phyloP scores from a whole-genome alignment of 2,888 invertebrate species.

The Drosophila leonis region DNA sequence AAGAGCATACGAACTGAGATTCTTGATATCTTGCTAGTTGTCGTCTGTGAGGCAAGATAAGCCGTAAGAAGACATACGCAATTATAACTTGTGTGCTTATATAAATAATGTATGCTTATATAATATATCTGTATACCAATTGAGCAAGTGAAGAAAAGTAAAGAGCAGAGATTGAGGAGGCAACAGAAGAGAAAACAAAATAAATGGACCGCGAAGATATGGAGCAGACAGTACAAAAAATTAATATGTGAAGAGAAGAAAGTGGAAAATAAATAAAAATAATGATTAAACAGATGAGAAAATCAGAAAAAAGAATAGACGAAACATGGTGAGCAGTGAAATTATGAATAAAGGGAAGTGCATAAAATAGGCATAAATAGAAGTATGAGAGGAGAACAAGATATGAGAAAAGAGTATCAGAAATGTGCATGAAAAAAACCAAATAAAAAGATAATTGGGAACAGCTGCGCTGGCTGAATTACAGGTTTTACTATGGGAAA shows the following conservation, averaged over 20 bases:
- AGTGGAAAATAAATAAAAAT: background rate
- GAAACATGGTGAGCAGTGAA: background rate
- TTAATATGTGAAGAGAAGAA: background rate
- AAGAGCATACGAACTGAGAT: constrained; percentile 2
- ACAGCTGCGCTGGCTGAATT: no score
- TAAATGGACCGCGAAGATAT: background rate
- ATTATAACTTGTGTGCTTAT: background rate
- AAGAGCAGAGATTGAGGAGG: background rate
- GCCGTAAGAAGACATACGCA: constrained; percentile 1
- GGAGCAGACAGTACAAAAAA: background rate
- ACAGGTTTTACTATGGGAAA: no score
- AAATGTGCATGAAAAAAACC: no score
- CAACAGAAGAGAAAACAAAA: background rate
- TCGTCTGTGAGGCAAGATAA: background rate
- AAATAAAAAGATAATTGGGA: no score
- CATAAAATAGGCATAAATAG: no score
- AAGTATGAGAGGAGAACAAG: no score
- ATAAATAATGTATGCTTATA: background rate
- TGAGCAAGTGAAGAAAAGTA: background rate
- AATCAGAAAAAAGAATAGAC: background rate
- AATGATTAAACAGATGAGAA: background rate
- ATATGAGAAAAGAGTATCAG: no score
- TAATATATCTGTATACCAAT: background rate
- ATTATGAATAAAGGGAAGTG: no score
- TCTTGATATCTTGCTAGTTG: constrained; percentile 1